Percentiles rank a stretch among this genome's conserved stretches.
These are phyloP conservation scores for Caracal caracal DNA, from an alignment of 2,113 vertebrate species.

Conservation along the genomic window DNA sequence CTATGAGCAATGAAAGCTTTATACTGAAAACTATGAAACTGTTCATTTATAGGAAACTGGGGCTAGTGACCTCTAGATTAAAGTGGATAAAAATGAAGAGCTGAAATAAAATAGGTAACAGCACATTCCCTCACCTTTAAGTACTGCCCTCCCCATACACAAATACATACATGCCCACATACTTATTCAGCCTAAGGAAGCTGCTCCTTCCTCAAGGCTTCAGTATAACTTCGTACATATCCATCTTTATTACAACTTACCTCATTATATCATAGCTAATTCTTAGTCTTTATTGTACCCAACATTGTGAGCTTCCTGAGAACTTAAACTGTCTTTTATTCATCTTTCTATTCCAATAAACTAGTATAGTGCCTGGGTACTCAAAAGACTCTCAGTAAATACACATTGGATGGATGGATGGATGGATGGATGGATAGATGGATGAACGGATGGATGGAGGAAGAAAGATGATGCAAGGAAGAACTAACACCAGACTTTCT, in stretches of 20 bases:
- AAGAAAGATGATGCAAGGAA: background rate
- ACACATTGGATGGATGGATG: background rate
- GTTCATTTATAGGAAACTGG: background rate
- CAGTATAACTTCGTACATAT: background rate
- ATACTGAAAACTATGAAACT: background rate
- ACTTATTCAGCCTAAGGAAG: background rate
- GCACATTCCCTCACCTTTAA: background rate
- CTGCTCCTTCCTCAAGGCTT: background rate
- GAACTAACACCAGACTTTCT: background rate
- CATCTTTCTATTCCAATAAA: background rate
- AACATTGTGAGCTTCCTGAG: background rate
- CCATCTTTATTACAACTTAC: background rate
- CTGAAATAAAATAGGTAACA: background rate
- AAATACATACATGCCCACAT: background rate
- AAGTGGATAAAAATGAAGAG: conserved; percentile 7
- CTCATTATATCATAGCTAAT: background rate
- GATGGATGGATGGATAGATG: background rate
- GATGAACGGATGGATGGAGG: too few relatives aligned
- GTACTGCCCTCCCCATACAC: background rate
- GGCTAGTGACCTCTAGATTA: background rate
- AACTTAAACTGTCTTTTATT: background rate
- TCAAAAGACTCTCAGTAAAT: background rate
- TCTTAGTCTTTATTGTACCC: background rate
- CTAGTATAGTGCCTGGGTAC: background rate
- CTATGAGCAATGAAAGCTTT: background rate